Percentiles rank a stretch among this genome's conserved stretches.
phyloP scores from a whole-genome alignment of 2,113 vertebrate species.

The Nesospiza acunhae region DNA sequence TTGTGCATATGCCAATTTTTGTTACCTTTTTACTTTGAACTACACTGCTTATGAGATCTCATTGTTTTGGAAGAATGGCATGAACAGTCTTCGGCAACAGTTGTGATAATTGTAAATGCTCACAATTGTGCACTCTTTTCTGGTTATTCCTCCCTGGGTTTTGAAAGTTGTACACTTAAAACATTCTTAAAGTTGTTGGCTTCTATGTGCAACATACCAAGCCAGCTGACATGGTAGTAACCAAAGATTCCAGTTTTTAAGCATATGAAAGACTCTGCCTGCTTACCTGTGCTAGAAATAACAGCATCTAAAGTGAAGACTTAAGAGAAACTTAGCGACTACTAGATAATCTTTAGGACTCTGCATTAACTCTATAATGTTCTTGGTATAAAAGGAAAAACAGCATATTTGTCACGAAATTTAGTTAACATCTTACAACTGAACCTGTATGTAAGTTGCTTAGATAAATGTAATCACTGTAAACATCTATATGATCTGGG shows the following conservation, averaged over 20 bases:
- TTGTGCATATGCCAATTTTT: constrained; percentile 91
- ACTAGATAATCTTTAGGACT: constrained; percentile 90
- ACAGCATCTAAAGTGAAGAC: constrained; percentile 89
- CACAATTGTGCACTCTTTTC: constrained; percentile 81
- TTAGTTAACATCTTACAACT: constrained; percentile 88
- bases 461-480: constrained; percentile 91
- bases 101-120: constrained; percentile 83
- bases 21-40: constrained; percentile 83
- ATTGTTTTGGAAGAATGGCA: constrained; percentile 84
- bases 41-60: constrained; percentile 82
- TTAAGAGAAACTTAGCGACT: constrained; percentile 87
- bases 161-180: constrained; percentile 86
- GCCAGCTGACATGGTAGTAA: constrained; percentile 81
- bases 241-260: constrained; percentile 88
- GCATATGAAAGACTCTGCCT: constrained; percentile 86
- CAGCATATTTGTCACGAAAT: constrained; percentile 86
- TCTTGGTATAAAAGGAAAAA: constrained; percentile 88
- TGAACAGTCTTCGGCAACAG: constrained; percentile 83
- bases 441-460: constrained; percentile 92
- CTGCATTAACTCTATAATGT: constrained; percentile 92
- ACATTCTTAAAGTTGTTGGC: constrained; percentile 84
- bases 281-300: constrained; percentile 88
- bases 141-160: constrained; percentile 79
- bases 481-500: constrained; percentile 86
- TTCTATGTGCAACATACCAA: constrained; percentile 77